phyloP scores from a whole-genome alignment of 2,113 vertebrate species.

The Laticauda colubrina region DNA sequence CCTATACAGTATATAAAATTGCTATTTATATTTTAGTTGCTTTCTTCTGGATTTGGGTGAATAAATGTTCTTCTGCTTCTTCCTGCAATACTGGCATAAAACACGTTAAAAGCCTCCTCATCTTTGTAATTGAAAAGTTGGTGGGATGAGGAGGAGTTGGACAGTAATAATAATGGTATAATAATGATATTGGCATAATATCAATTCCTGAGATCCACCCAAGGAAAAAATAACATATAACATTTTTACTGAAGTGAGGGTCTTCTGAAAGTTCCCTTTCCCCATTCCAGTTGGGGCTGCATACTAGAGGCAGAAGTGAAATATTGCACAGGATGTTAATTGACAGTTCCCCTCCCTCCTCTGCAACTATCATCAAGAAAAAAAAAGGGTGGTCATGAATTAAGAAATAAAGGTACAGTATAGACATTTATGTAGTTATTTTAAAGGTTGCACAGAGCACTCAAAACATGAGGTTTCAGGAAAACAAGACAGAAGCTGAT shows the following conservation, averaged over 20 bases:
- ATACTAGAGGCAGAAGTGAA: neutral
- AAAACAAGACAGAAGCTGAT: neutral
- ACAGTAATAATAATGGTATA: neutral
- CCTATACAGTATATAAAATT: constrained; percentile 6
- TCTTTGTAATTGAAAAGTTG: neutral
- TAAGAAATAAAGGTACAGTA: neutral
- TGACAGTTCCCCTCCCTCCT: neutral
- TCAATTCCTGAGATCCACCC: neutral
- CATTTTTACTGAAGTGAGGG: neutral
- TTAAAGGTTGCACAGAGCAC: neutral
- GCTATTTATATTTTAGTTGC: constrained; percentile 26
- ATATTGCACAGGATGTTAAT: neutral
- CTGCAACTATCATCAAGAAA: neutral
- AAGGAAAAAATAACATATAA: neutral
- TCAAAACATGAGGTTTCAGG: neutral
- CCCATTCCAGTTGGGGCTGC: neutral
- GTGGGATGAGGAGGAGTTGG: neutral
- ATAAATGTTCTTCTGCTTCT: constrained; percentile 11
- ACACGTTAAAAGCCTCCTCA: neutral
- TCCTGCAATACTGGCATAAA: neutral
- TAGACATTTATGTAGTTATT: neutral
- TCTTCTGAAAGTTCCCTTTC: neutral
- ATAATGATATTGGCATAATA: neutral
- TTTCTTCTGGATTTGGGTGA: constrained; percentile 24
- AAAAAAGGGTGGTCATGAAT: neutral